Base-by-base conservation (phyloP, 1,140 invertebrate species). In the Bombus pyrosoma region DNA sequence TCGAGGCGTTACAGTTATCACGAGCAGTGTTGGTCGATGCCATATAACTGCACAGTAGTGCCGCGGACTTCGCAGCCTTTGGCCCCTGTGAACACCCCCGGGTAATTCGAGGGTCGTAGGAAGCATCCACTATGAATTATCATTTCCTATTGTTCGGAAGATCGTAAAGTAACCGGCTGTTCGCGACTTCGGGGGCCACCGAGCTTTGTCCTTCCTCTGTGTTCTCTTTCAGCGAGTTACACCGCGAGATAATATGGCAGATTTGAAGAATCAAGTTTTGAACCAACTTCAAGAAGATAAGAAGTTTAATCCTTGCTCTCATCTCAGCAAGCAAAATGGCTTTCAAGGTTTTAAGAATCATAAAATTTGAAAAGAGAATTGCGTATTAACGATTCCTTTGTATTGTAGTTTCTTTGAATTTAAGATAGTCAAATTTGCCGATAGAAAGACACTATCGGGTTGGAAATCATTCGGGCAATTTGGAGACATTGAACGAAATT, bases 1-100 rank as follows among this genome's bases (percentile, higher is more conserved):
- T 89, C 90, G 79, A 94, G 93, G 93, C 93, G 93, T 93, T 92
- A 94, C 93, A 93, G 91, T 94, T 94, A 91, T 81, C 83, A 86
- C 12, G 3, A 37, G 47, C 77, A 75, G 69, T 25, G 57, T 76
- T 39, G 62, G 59, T 69, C 74, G 59, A 62, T 62, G 18, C 34
- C 53, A 25, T 59, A 62, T 86, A 91, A 91, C 75, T 71, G 18
- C 18, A 53, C 18, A 0, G 15, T 18, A 53, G 18, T 18, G 6
- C 47, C 18, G 84, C 81, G 68, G 68, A 71, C 90, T 34, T 66
- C 87, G 89, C 83, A 88, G 88, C 81, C 91, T 92, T 86, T 92
- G 87, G 81, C 66, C 83, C 22, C n/a, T 59, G 28, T 37, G 62
- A 22, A 34, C 12, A 22, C 18, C 41, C 72, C 85, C 82, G 87